phyloP scores from a whole-genome alignment of 2,797 vertebrate genomes.

The Anguilla anguilla region DNA sequence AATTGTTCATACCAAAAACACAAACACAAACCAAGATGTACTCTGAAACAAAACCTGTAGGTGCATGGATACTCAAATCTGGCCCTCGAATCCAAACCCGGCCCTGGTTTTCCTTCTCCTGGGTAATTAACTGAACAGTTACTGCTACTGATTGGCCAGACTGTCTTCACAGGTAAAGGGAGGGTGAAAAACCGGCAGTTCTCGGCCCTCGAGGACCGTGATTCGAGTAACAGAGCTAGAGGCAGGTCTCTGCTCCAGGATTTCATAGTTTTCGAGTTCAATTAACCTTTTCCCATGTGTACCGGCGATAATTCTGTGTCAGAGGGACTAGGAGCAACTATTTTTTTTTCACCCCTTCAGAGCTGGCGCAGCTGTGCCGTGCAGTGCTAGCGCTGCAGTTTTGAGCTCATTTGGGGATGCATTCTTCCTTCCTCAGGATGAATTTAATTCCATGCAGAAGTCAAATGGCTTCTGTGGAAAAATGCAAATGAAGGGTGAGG shows the following conservation, averaged over 20 bases:
- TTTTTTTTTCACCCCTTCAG: not conserved
- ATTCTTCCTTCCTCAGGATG: not conserved
- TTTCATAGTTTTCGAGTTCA: not conserved
- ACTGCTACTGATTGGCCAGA: too few relatives aligned
- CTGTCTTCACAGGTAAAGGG: too few relatives aligned
- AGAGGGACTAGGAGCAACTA: not conserved
- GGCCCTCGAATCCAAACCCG: too few relatives aligned
- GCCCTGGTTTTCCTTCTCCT: too few relatives aligned
- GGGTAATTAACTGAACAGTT: too few relatives aligned
- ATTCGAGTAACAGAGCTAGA: not conserved
- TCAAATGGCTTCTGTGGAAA: not conserved
- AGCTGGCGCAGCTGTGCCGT: not conserved
- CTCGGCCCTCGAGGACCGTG: too few relatives aligned
- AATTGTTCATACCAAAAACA: not conserved
- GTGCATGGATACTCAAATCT: too few relatives aligned
- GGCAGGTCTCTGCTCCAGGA: not conserved
- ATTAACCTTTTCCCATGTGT: not conserved
- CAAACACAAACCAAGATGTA: not conserved
- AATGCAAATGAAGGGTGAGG: not conserved
- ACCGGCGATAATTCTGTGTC: not conserved
- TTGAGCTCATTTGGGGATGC: not conserved
- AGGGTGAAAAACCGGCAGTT: too few relatives aligned
- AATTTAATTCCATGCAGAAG: not conserved
- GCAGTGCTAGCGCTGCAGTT: not conserved
- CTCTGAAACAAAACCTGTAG: not conserved